Conservation (phyloP, 2,113 vertebrate genomes). For the Pardalotus punctatus region DNA sequence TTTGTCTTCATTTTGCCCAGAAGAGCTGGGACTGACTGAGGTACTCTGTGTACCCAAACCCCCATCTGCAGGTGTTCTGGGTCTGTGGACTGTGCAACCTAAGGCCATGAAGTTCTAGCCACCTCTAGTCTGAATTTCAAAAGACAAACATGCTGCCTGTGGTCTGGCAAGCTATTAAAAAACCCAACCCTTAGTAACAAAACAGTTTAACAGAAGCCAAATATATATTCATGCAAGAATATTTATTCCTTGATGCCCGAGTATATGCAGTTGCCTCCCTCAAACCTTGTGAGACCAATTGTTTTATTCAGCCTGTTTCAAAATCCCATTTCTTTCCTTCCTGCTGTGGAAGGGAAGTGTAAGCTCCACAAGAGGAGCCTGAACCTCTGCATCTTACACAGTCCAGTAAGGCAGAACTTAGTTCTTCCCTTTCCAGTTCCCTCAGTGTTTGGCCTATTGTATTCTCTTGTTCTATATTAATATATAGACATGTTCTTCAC, state of each 20-base stretch:
- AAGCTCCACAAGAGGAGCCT: background rate
- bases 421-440: background rate
- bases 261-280: background rate
- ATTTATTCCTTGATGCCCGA: background rate
- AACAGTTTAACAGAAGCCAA: background rate
- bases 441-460: background rate
- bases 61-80: fast-evolving
- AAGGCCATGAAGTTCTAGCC: background rate
- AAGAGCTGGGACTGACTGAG: background rate
- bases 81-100: background rate
- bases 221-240: background rate
- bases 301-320: background rate
- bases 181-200: background rate
- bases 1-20: background rate
- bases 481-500: background rate
- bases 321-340: background rate
- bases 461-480: background rate
- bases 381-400: background rate
- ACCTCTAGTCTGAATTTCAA: background rate
- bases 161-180: background rate
- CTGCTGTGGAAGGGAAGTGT: background rate
- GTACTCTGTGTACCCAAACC: background rate
- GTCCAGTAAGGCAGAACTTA: background rate
- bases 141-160: background rate
- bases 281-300: background rate